A percentile compares a stretch with the other conserved stretches of the same genome.
These are phyloP conservation scores for Mareca penelope DNA, from an alignment of 2,797 vertebrate genomes.

Conservation along the genomic window DNA sequence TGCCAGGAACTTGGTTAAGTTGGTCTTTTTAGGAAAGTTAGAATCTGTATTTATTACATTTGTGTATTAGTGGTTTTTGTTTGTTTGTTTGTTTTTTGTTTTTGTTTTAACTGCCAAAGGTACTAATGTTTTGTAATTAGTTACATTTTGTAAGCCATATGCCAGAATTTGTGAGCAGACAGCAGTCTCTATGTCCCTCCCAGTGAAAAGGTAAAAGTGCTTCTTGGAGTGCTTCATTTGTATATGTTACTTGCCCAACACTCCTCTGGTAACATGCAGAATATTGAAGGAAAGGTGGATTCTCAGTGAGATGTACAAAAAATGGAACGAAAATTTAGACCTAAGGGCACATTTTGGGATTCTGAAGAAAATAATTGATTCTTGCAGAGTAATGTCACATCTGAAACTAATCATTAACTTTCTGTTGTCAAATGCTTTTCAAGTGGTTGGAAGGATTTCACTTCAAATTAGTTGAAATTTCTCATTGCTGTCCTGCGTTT, in stretches of 20 bases:
- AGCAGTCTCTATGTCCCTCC: neutral
- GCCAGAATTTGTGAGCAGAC: neutral
- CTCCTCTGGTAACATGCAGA: neutral
- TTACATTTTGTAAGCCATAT: neutral
- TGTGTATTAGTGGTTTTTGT: neutral
- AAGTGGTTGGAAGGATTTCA: neutral
- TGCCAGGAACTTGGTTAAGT: neutral
- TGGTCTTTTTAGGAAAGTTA: neutral
- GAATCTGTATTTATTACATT: neutral
- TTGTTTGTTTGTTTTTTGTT: neutral
- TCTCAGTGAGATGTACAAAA: neutral
- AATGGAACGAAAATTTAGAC: neutral
- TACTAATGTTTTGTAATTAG: neutral
- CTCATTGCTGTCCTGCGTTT: neutral
- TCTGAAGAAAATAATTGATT: neutral
- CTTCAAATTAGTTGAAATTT: neutral
- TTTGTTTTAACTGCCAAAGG: neutral
- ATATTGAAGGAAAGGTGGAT: neutral
- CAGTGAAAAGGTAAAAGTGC: neutral
- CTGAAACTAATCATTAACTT: neutral
- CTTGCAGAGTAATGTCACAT: neutral
- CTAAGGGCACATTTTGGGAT: neutral
- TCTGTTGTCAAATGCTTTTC: neutral
- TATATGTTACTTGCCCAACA: accelerated
- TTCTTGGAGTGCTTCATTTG: neutral